Evolutionary conservation across 2,888 invertebrate species (phyloP).

Genomic region (Nemoura dubitans): DNA sequence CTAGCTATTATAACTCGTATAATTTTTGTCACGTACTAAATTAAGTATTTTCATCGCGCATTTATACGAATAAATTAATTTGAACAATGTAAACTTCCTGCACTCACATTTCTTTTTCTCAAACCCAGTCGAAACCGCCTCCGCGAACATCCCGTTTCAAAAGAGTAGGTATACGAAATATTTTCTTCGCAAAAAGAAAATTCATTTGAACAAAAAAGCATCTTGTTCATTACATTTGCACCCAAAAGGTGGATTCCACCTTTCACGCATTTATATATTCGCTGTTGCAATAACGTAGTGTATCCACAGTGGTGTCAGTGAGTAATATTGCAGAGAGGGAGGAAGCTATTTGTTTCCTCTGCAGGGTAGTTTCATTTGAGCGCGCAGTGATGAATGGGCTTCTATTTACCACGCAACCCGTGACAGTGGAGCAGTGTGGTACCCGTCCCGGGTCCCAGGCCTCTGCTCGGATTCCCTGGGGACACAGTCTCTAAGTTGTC

Average conservation of each 20-base stretch:
- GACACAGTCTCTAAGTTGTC: background rate
- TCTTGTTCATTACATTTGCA: background rate
- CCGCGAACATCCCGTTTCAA: background rate
- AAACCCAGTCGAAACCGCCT: background rate
- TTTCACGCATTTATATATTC: background rate
- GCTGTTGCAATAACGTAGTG: background rate
- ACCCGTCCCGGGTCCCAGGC: too few relatives aligned
- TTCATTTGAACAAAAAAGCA: background rate
- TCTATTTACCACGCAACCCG: background rate
- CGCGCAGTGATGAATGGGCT: background rate
- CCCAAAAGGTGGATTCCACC: background rate
- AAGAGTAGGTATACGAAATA: background rate
- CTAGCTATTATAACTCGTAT: background rate
- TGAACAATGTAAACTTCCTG: background rate
- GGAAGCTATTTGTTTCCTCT: background rate
- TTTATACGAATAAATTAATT: background rate
- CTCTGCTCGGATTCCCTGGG: background rate
- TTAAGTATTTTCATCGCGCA: background rate
- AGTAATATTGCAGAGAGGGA: background rate
- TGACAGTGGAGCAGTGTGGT: background rate
- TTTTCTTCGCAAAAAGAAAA: background rate
- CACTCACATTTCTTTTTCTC: background rate
- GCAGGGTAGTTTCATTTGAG: background rate
- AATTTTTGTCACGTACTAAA: background rate
- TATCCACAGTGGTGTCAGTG: background rate